Evolutionary conservation across 1,140 invertebrate genomes (phyloP), one percentile per base, ranked within the genome.

Genomic region (Hyphantria cunea): DNA sequence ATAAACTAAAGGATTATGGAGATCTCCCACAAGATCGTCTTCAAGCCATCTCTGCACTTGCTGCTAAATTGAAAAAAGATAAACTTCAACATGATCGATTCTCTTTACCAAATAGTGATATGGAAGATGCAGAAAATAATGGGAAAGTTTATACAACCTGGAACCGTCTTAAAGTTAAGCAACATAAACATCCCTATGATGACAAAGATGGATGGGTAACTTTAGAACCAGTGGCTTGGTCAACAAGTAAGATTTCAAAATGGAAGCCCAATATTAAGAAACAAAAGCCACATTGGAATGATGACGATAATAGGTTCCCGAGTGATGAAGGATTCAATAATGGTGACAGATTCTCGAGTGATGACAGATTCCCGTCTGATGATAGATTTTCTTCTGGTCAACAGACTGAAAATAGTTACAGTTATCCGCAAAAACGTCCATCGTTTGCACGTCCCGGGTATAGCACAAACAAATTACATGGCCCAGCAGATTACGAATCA

Each of bases 171-270:
- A 89, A 91, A 79, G 76, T 88, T 64, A 93, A 92, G 64, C 84
- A 86, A 65, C 91, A 94, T 53, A 92, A 93, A 72, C 83, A 93
- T 79, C 92, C 93, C 0, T 93, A 92, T 62, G 94, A 95, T 56
- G 94, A 95, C 68, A 92, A 93, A 66, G 93, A 94, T 55, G 95
- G 94, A 0, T 96, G 95, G 95, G 95, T 96, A 0, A 94, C 94
- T 2, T 82, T 96, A 41, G 95, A 96, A 52, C 94, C 95, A 0
- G 92, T 96, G 6, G 95, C 95, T 0, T 96, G 95, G 95, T 95
- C 95, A 0, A 93, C 94, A 11, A 95, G 95, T 63, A 95, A 95
- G 88, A 94, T 96, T 49, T 95, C 95, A 6, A 96, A 95, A 78
- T 96, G 95, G 95, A 94, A 95, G 70, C 92, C 93, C 0, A 93